A percentile compares a stretch with the other conserved stretches of the same genome.
These are phyloP conservation scores for Scylla paramamosain DNA, from an alignment of 1,140 invertebrate genomes.

Conservation along the genomic window DNA sequence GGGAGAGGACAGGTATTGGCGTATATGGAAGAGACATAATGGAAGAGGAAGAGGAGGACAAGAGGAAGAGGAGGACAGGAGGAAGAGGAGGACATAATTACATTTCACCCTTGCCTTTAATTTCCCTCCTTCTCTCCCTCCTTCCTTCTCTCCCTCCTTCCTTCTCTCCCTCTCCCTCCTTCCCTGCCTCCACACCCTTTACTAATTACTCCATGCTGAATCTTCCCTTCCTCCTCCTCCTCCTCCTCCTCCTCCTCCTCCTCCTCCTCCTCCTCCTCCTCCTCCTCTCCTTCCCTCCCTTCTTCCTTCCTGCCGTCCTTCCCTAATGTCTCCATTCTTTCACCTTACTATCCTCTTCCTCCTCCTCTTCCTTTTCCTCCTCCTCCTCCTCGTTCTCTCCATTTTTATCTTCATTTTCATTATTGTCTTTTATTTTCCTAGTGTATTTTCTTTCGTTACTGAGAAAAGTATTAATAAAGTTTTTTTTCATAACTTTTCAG, in stretches of 20 bases:
- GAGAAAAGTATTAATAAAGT: background rate
- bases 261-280: background rate
- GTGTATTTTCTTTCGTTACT: background rate
- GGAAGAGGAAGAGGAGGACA: conserved; percentile 7
- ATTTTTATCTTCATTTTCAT: background rate
- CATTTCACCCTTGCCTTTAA: conserved; percentile 22
- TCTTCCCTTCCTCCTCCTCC: background rate
- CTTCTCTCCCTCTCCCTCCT: background rate
- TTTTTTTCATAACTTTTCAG: too few relatives aligned
- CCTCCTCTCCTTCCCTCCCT: background rate
- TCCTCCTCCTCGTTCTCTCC: too few relatives aligned
- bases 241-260: background rate
- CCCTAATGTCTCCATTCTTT: too few relatives aligned
- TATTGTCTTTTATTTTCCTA: background rate
- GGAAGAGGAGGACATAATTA: background rate
- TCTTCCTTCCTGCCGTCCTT: background rate
- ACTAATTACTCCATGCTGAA: background rate
- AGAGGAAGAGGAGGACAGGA: background rate
- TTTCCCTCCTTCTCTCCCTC: background rate
- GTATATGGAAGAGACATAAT: too few relatives aligned
- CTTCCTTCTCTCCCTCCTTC: background rate
- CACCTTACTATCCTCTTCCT: too few relatives aligned
- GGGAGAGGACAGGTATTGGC: background rate
- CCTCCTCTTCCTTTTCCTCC: too few relatives aligned
- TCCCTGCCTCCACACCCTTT: background rate